Evolutionary conservation across 1,140 invertebrate genomes (phyloP), one percentile per base, ranked within the genome.

Genomic region (Cryptotermes secundus): DNA sequence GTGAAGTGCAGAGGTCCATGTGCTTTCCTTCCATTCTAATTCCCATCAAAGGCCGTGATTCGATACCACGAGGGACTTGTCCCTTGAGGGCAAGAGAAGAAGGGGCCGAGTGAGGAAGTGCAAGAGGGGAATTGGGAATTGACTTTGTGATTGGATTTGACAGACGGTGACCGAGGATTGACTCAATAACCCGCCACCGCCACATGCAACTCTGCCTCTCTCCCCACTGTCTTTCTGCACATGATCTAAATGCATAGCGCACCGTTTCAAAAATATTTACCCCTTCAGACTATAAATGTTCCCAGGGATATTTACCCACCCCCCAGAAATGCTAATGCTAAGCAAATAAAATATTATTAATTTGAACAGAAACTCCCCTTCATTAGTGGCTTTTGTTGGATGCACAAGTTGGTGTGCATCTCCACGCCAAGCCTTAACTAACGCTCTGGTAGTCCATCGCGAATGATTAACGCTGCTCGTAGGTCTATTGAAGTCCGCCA

Each of bases 111-210:
- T 59, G 34, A 26, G 65, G 34, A 49, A 36, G 83, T 34, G 84
- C 31, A 26, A 34, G 80, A 42, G 84, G 80, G 84, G 49, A 79
- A 38, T 80, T 34, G 38, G 80, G 84, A 81, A 59, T 84, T 82
- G 84, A 84, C 80, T 84, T 84, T 49, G 84, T 53, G 84, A 84
- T 84, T 84, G 84, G 80, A 84, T 84, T 84, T 84, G 84, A 84
- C 84, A 81, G 84, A 81, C 84, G 84, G 84, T 81, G 84, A 42
- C 84, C 80, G 84, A 81, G 84, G 34, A 65, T 59, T 83, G 83
- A 83, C 83, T 59, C 83, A 35, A n/a, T 36, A 38, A 83, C 36
- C 53, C 82, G 80, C 80, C 80, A 42, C 80, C 38, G 34, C 80
- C 80, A 42, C 80, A 36, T 81, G 34, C 80, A 81, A 42, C 22